A percentile compares a stretch with the other conserved stretches of the same genome.
phyloP scores from a whole-genome alignment of 2,797 vertebrate species.

The Limnodromus scolopaceus region DNA sequence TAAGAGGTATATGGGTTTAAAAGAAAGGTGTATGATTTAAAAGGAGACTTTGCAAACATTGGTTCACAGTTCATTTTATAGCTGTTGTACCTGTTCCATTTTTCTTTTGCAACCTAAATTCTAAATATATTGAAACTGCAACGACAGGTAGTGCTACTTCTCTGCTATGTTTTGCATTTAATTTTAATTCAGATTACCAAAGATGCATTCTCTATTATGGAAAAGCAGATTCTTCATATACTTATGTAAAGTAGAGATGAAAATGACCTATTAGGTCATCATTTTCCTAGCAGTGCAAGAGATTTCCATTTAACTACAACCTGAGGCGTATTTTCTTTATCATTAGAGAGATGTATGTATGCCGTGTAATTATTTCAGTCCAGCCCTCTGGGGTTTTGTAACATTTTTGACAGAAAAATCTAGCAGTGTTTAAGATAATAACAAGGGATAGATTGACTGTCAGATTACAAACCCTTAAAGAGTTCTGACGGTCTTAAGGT shows the following conservation, averaged over 20 bases:
- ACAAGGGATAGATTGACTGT: background rate
- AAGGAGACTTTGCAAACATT: background rate
- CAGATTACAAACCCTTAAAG: constrained; percentile 2
- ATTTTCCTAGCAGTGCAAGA: background rate
- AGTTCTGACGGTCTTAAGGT: background rate
- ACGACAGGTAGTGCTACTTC: background rate
- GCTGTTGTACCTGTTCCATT: rapidly evolving
- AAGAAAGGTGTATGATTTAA: background rate
- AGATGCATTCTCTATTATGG: background rate
- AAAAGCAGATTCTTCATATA: background rate
- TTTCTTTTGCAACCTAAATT: background rate
- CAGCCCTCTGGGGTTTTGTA: background rate
- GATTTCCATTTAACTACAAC: background rate
- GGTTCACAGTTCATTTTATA: background rate
- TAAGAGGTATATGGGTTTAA: background rate
- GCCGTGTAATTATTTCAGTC: background rate
- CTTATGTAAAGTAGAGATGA: background rate
- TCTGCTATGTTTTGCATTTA: background rate
- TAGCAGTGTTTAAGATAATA: background rate
- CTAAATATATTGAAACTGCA: background rate
- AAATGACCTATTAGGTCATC: background rate
- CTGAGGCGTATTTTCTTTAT: background rate
- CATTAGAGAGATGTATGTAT: background rate
- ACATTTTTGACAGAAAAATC: background rate
- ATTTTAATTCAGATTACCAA: background rate